phyloP scores from a whole-genome alignment of 2,888 invertebrate genomes.

The Hartigia nigra region DNA sequence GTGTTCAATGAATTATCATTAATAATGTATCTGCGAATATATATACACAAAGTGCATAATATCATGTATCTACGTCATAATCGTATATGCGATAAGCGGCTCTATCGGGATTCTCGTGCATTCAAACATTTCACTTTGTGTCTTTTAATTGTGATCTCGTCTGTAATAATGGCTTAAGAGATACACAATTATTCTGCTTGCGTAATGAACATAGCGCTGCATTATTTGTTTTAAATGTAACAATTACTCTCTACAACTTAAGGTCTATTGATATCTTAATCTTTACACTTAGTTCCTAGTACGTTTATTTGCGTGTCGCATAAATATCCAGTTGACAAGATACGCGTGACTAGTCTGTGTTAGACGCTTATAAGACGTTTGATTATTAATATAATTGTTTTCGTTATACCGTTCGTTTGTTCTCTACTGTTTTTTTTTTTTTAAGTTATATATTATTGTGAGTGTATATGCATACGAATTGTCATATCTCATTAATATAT shows the following conservation, averaged over 20 bases:
- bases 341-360: background rate
- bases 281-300: slow-evolving; percentile 23
- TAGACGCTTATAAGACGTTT: background rate
- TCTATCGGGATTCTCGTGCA: slow-evolving; percentile 20
- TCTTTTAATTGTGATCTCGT: slow-evolving; percentile 27
- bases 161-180: background rate
- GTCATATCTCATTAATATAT: background rate
- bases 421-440: background rate
- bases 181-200: background rate
- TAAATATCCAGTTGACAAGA: background rate
- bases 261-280: slow-evolving; percentile 4
- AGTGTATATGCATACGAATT: background rate
- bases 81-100: background rate
- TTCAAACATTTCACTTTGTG: slow-evolving; percentile 48
- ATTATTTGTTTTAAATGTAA: background rate
- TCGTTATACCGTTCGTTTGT: background rate
- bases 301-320: background rate
- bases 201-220: background rate
- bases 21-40: background rate
- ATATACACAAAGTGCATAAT: background rate
- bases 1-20: background rate
- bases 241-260: slow-evolving; percentile 12
- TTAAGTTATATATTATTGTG: background rate
- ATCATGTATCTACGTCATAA: too few relatives aligned
- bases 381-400: background rate